Percentiles rank a stretch among this genome's conserved stretches.
Evolutionary conservation across 2,888 invertebrate species (phyloP).

Genomic region (Caenorhabditis sp.): DNA sequence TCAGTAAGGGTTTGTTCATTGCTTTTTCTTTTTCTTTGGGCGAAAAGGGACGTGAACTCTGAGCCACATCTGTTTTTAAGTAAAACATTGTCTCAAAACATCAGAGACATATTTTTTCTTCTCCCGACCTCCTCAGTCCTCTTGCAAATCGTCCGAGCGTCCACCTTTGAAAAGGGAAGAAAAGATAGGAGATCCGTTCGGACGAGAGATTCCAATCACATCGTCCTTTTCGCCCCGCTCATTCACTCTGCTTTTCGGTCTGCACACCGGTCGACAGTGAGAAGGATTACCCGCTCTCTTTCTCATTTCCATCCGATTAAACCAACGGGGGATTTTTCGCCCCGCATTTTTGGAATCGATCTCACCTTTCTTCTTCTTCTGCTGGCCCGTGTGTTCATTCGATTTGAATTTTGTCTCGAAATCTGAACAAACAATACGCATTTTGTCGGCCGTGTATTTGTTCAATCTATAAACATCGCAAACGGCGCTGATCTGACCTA

Average conservation of each 20-base stretch:
- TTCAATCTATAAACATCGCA: conserved; percentile 25
- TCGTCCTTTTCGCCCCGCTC: not conserved
- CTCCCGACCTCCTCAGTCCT: no score
- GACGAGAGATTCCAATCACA: not conserved
- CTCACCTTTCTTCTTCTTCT: not conserved
- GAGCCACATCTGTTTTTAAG: no score
- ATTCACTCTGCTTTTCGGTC: conserved; percentile 14
- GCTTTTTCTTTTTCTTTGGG: no score
- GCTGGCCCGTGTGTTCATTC: not conserved
- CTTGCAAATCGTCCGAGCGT: no score
- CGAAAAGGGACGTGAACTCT: no score
- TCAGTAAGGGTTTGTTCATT: no score
- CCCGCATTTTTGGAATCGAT: conserved; percentile 4
- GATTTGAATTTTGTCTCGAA: not conserved
- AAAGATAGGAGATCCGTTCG: conserved; percentile 1
- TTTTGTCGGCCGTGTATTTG: conserved; percentile 24
- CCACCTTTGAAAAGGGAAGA: not conserved
- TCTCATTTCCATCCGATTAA: conserved; percentile 11
- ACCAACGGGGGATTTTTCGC: no score
- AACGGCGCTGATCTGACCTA: not conserved
- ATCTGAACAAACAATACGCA: conserved; percentile 38
- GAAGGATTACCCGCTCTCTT: conserved; percentile 8
- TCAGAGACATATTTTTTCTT: no score
- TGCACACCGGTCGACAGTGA: no score
- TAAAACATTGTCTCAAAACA: no score